Evolutionary conservation across 2,113 vertebrate species (phyloP).

Genomic region (Labeo catla): DNA sequence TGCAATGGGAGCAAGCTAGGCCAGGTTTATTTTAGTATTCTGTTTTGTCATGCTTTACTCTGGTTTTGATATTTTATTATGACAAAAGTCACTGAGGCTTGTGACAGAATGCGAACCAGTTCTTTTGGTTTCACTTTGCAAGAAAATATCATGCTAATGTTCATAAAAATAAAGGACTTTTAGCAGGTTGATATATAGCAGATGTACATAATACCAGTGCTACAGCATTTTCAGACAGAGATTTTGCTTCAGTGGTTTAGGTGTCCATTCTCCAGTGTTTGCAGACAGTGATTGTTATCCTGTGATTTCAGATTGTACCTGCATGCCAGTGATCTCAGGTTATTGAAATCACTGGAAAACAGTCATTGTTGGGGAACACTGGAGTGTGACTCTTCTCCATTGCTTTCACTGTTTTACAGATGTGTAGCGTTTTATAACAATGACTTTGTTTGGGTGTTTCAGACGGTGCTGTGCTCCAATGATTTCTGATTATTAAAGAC

Average conservation of each 20-base stretch:
- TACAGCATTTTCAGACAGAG: neutral
- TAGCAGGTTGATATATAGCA: neutral
- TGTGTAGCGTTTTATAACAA: no score
- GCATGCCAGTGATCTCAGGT: neutral
- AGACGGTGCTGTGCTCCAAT: no score
- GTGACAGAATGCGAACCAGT: neutral
- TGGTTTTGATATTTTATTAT: conserved; percentile 21
- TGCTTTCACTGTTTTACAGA: no score
- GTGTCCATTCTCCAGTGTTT: neutral
- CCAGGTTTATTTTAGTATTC: conserved; percentile 38
- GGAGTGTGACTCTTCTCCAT: no score
- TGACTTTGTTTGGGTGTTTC: no score
- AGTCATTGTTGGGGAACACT: no score
- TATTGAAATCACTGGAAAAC: neutral
- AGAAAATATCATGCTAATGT: neutral
- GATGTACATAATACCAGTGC: neutral
- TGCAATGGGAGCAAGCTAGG: conserved; percentile 26
- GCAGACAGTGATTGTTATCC: conserved; percentile 12
- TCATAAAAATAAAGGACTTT: neutral
- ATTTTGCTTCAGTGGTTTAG: neutral
- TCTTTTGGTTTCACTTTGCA: neutral
- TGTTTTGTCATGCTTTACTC: neutral
- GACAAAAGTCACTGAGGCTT: neutral
- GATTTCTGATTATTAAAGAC: no score
- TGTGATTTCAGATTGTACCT: neutral